Base-by-base conservation (phyloP, 2,888 invertebrate genomes). In the Crematogaster levior region DNA sequence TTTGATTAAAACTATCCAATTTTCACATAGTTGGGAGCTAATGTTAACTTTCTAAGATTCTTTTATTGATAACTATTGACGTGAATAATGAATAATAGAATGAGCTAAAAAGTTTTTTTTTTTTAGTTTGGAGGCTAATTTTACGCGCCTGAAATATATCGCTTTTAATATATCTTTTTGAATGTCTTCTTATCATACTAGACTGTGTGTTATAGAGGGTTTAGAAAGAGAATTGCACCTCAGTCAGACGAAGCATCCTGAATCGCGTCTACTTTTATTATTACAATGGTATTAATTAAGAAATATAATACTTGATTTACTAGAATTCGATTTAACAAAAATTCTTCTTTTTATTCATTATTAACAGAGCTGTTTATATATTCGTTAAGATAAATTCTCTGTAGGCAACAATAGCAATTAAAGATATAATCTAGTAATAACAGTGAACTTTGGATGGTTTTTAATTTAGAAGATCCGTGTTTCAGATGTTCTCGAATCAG, bases 391-490 rank as follows among this genome's bases (percentile, higher is more conserved):
- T 15, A 65, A 40, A 15, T 27, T 40, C 15, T 0, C n/a, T 1
- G 51, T 24, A 9, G 27, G 12, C n/a, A 15, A 80, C 77, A 79
- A 73, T 81, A 87, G 83, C 83, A 77, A 83, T 83, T 85, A 70
- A 82, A 85, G 83, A 75, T 83, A 61, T 75, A 74, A 85, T 56
- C 34, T 46, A 18, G 68, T 60, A 40, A 75, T 79, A 85, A 83
- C 68, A 60, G 66, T 66, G 68, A 68, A 63, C 85, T 85, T 89
- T 87, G 89, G 53, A 53, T 34, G 58, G 40, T 34, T n/a, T 40
- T 21, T 43, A 79, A 89, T 86, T 89, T 84, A 84, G 63, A 74
- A 72, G 27, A 58, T 86, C n/a, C 65, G 72, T 82, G 66, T 66
- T 80, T 83, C 81, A 21, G 12, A 74, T 75, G 79, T 84, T 87